Percentiles rank a stretch among this genome's conserved stretches.
phyloP scores from a whole-genome alignment of 37 sponge, comb jelly and placozoan genomes.

The Amphimedon queenslandica region DNA sequence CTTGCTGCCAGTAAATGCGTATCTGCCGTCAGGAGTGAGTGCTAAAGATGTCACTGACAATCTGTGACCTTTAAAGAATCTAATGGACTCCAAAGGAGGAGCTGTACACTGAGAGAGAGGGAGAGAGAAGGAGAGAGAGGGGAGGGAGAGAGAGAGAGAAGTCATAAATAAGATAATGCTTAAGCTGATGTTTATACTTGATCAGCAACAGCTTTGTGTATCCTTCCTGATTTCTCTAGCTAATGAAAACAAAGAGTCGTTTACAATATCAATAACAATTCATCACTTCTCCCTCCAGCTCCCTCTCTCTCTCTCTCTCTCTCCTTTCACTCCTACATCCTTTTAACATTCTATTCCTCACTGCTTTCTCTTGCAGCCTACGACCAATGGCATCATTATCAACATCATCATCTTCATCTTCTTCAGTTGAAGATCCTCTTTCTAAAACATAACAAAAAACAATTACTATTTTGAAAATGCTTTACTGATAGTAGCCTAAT shows the following conservation, averaged over 20 bases:
- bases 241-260: not conserved
- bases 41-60: conserved; percentile 83
- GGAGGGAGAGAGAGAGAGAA: too few relatives aligned
- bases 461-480: too few relatives aligned
- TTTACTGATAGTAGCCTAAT: too few relatives aligned
- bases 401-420: conserved; percentile 30
- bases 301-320: too few relatives aligned
- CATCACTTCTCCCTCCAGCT: not conserved
- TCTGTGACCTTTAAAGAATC: conserved; percentile 59
- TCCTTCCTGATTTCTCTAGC: conserved; percentile 64
- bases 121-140: too few relatives aligned
- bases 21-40: conserved; percentile 61
- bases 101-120: conserved; percentile 62
- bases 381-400: conserved; percentile 83
- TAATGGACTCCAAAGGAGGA: conserved; percentile 38
- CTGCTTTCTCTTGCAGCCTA: conserved; percentile 69
- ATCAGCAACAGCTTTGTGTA: conserved; percentile 71
- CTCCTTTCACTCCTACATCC: not conserved
- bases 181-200: conserved; percentile 24
- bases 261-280: not conserved
- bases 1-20: conserved; percentile 77
- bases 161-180: too few relatives aligned
- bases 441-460: too few relatives aligned
- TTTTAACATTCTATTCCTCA: conserved; percentile 11
- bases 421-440: too few relatives aligned